Evolutionary conservation across 2,113 vertebrate genomes (phyloP), one percentile per base, ranked within the genome.

Genomic region (Enhydra lutris): DNA sequence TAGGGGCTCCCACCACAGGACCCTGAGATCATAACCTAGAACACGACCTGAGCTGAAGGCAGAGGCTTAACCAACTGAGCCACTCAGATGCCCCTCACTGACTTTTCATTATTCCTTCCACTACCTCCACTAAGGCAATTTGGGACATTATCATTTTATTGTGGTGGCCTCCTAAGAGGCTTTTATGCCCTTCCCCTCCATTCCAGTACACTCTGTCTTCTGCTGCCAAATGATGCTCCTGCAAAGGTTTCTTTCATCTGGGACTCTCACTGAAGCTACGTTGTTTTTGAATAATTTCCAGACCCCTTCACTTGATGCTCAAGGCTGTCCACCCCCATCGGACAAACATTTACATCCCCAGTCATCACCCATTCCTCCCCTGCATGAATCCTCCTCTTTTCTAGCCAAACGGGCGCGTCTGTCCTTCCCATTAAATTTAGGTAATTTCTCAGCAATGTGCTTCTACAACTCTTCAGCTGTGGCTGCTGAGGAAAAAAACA

Each of bases 251-350:
- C 21, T 91, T 91, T 91, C 57, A n/a, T 52, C n/a, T 34, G 57
- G 81, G 67, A 69, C 39, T 84, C 59, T 79, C 24, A 87, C 26
- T 87, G 65, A 17, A 17, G 79, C 47, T 80, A 23, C 24, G 4
- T 47, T 47, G 74, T n/a, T 84, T 93, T 52, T 87, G 76, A 90
- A 89, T 86, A 81, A 89, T 86, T 97, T 86, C 71, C 67, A 94
- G 79, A 29, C 52, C 84, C 67, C 24, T 69, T 69, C 24, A 39
- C 39, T 96, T 94, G 63, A 81, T 50, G 78, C 55, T 91, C 34
- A 84, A 78, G n/a, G 18, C 78, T 12, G 36, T 78, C 76, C 50
- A 36, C 39, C 55, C 50, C 63, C 42, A 89, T 52, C 65, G 82
- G 82, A 91, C 50, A 93, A 84, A 26, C 14, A 65, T 24, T 73